phyloP scores from a whole-genome alignment of 2,797 vertebrate species.

The Crax fasciolata region DNA sequence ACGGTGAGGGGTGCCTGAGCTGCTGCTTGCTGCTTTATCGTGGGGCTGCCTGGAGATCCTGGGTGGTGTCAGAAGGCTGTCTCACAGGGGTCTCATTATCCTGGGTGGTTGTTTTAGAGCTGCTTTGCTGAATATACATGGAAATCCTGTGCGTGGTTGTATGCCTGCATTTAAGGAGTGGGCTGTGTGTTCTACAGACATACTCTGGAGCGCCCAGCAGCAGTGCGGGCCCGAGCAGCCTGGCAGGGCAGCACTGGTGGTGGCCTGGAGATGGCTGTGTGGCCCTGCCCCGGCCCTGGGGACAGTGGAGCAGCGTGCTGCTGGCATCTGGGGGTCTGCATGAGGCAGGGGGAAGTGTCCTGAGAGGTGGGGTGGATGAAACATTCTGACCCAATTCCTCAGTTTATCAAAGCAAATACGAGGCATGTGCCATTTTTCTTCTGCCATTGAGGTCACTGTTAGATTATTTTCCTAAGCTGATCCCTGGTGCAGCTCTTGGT shows the following conservation, averaged over 20 bases:
- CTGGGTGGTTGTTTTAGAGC: neutral
- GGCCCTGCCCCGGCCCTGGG: neutral
- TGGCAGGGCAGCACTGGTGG: neutral
- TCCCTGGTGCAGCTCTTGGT: neutral
- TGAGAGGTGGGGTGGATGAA: neutral
- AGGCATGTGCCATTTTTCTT: neutral
- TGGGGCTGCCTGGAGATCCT: neutral
- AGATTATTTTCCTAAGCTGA: neutral
- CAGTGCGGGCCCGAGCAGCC: neutral
- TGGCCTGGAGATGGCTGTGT: neutral
- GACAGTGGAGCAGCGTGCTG: neutral
- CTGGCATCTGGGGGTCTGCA: neutral
- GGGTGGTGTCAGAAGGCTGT: neutral
- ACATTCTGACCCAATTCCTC: neutral
- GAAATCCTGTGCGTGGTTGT: neutral
- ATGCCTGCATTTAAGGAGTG: neutral
- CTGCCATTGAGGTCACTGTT: neutral
- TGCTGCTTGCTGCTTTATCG: neutral
- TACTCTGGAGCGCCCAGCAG: neutral
- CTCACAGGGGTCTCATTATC: neutral
- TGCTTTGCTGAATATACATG: neutral
- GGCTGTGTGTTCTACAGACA: rapidly evolving
- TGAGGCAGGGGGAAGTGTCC: neutral
- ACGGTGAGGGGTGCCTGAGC: neutral
- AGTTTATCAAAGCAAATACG: neutral